Base-by-base conservation (phyloP, 1,140 invertebrate species). In the Samia ricini region DNA sequence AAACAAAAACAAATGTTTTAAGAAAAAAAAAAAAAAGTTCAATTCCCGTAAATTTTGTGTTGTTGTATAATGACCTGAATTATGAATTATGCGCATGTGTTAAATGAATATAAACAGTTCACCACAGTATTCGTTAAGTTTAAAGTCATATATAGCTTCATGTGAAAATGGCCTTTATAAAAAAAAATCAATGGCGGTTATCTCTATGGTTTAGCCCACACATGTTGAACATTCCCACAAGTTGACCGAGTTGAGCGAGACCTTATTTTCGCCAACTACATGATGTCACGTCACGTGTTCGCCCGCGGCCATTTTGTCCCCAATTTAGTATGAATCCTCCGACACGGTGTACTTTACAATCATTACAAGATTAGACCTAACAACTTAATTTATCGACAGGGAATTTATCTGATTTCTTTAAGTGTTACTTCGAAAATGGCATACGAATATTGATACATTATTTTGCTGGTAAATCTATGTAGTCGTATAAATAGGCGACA, bases 181-280 rank as follows among this genome's bases (percentile, higher is more conserved):
- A 42, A 42, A 42, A 42, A 42, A 8, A 4, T 12, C 3, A 42
- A 42, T 15, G 33, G 12, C 33, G 33, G 33, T 15, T 42, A 15
- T 15, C 3, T 42, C 33, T 42, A 42, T 42, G 12, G 33, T 42
- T 42, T 42, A 42, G 33, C 33, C n/a, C 3, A 42, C 33, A 42
- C 2, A 42, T 42, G 33, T 42, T 42, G 33, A 42, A 42, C 33
- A 42, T 42, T 42, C 33, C 33, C 33, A 42, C 33, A 42, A 42
- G 15, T 15, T 3, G n/a, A n/a, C n/a, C n/a, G n/a, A n/a, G n/a
- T n/a, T n/a, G n/a, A n/a, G n/a, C n/a, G 33, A 42, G 33, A 42
- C 33, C 33, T 42, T 42, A 42, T 42, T 42, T 42, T 42, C n/a
- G 33, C 33, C 33, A 42, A 42, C 33, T 42, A 42, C 33, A 42